Evolutionary conservation across 2,113 vertebrate species (phyloP).

Genomic region (Pomatostomus ruficeps): DNA sequence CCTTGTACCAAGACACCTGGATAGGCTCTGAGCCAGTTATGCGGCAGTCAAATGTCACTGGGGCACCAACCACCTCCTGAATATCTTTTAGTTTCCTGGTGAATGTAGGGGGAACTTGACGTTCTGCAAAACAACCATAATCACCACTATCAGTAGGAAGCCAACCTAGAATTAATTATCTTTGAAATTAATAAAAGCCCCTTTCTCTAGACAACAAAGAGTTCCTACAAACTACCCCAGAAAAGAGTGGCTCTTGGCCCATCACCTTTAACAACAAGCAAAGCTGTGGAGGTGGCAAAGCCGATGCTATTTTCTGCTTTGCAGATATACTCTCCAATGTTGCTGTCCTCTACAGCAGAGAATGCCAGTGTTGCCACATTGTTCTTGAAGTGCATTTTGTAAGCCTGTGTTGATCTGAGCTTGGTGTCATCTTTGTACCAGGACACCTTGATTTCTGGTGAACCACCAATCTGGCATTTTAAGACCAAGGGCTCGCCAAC

Average conservation of each 20-base stretch:
- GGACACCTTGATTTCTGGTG: constrained; percentile 93
- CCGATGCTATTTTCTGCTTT: constrained; percentile 94
- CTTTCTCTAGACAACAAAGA: not conserved
- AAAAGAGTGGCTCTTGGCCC: constrained; percentile 68
- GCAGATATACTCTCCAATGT: constrained; percentile 91
- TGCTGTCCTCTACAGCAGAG: constrained; percentile 80
- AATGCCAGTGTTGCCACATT: constrained; percentile 88
- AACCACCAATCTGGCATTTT: constrained; percentile 89
- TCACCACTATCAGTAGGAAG: not conserved
- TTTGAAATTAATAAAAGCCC: not conserved
- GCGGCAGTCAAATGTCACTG: constrained; percentile 89
- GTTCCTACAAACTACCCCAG: constrained; percentile 67
- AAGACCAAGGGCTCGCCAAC: constrained; percentile 85
- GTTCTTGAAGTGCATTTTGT: constrained; percentile 87
- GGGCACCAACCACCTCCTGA: constrained; percentile 82
- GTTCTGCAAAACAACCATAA: constrained; percentile 80
- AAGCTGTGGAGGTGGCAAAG: constrained; percentile 81
- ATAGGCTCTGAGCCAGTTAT: constrained; percentile 91
- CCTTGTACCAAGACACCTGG: constrained; percentile 92
- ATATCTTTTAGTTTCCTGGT: constrained; percentile 92
- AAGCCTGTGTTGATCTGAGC: constrained; percentile 86
- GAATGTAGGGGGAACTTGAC: constrained; percentile 90
- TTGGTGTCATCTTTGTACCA: constrained; percentile 98
- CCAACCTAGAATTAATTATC: not conserved
- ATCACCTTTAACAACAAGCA: constrained; percentile 88